A percentile compares a stretch with the other conserved stretches of the same genome.
phyloP scores from a whole-genome alignment of 2,113 vertebrate species.

The Hemichromis elongatus region DNA sequence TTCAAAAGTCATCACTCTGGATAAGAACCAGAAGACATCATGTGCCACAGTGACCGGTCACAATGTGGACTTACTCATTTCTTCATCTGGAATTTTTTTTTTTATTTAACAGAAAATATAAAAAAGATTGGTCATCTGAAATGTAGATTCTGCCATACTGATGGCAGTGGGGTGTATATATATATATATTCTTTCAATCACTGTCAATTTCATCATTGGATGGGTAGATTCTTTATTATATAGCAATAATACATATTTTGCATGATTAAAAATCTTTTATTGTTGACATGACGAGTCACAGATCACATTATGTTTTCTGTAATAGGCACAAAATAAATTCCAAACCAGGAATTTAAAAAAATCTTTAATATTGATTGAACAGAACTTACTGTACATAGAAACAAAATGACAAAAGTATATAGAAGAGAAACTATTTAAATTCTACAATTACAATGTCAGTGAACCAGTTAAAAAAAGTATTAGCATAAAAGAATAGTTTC shows the following conservation, averaged over 20 bases:
- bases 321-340: neutral
- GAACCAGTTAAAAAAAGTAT: neutral
- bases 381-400: neutral
- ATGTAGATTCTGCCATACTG: neutral
- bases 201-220: neutral
- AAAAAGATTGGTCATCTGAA: neutral
- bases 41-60: slow-evolving; percentile 25
- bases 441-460: neutral
- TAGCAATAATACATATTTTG: slow-evolving; percentile 14
- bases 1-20: slow-evolving; percentile 66
- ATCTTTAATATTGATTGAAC: slow-evolving; percentile 23
- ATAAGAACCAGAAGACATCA: neutral
- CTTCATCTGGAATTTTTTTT: neutral
- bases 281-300: neutral
- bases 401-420: neutral
- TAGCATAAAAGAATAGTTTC: neutral
- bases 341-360: neutral
- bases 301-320: neutral
- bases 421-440: neutral
- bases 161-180: neutral
- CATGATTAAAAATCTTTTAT: neutral
- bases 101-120: neutral
- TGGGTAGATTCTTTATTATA: neutral
- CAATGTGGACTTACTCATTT: slow-evolving; percentile 24
- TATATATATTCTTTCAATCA: neutral